Evolutionary conservation across 2,113 vertebrate genomes (phyloP).

Genomic region (Polypterus senegalus): DNA sequence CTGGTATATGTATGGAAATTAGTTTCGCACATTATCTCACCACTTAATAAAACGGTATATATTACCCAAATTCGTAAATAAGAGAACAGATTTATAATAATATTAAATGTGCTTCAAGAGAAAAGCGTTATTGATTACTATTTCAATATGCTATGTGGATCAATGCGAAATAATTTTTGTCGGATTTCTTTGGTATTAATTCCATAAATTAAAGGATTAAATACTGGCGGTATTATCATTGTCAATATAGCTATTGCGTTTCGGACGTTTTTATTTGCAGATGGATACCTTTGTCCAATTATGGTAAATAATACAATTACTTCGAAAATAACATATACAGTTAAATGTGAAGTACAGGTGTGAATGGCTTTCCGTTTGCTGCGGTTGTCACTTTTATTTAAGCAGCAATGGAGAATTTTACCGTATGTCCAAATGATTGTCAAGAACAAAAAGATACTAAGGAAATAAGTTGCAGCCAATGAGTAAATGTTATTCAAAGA

Average conservation of each 20-base stretch:
- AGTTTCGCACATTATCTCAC: too few species aligned
- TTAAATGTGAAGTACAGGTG: conserved; percentile 28
- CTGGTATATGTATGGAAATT: too few species aligned
- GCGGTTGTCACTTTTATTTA: conserved; percentile 8
- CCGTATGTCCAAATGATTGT: conserved; percentile 31
- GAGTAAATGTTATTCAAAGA: conserved; percentile 26
- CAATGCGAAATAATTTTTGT: not conserved
- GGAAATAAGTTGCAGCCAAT: conserved; percentile 20
- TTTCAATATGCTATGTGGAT: too few species aligned
- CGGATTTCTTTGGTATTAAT: conserved; percentile 32
- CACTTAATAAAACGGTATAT: too few species aligned
- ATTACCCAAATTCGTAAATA: too few species aligned
- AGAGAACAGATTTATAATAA: too few species aligned
- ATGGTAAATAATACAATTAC: conserved; percentile 5
- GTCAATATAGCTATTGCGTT: conserved; percentile 29
- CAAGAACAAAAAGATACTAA: conserved; percentile 27
- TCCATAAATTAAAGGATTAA: conserved; percentile 37
- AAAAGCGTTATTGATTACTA: too few species aligned
- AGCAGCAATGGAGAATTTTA: conserved; percentile 24
- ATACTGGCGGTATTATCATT: conserved; percentile 23
- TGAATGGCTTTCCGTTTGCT: conserved; percentile 27
- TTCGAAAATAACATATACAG: conserved; percentile 25
- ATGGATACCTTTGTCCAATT: conserved; percentile 20
- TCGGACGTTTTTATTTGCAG: conserved; percentile 19
- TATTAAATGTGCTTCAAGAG: too few species aligned